These are phyloP conservation scores for Actenoides lindsayi DNA, from an alignment of 2,113 vertebrate species.

Conservation along the genomic window DNA sequence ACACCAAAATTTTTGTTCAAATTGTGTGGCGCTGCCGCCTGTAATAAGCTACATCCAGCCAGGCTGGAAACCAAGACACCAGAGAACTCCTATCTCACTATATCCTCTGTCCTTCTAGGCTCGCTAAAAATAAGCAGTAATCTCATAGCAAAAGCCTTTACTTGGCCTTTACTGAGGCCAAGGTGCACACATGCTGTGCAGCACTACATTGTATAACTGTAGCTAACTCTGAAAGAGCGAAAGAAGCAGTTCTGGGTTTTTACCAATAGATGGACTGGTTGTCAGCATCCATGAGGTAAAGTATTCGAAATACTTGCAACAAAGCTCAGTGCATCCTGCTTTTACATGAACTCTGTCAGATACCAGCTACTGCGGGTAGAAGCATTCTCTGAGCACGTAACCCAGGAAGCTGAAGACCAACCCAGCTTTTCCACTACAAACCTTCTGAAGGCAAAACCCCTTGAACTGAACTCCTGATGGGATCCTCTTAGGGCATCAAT, in stretches of 20 bases:
- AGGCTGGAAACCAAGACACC: background rate
- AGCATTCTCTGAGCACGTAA: accelerated
- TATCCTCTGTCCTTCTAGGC: background rate
- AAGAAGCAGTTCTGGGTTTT: slow-evolving; percentile 7
- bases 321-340: background rate
- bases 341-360: background rate
- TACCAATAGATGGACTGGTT: slow-evolving; percentile 7
- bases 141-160: background rate
- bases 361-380: background rate
- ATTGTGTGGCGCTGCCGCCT: background rate
- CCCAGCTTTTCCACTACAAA: background rate
- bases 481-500: background rate
- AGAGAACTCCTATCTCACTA: background rate
- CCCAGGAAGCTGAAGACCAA: background rate
- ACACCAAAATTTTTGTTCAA: background rate
- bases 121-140: background rate
- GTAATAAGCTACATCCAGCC: background rate
- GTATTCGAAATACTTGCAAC: background rate
- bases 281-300: background rate
- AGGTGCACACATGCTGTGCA: background rate
- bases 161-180: background rate
- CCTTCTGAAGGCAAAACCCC: background rate
- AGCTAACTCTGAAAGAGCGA: background rate
- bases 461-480: background rate
- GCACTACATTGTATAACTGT: background rate